Evolutionary conservation across 2,797 vertebrate species (phyloP), one percentile per base, ranked within the genome.

Genomic region (Eidolon dupreanum): DNA sequence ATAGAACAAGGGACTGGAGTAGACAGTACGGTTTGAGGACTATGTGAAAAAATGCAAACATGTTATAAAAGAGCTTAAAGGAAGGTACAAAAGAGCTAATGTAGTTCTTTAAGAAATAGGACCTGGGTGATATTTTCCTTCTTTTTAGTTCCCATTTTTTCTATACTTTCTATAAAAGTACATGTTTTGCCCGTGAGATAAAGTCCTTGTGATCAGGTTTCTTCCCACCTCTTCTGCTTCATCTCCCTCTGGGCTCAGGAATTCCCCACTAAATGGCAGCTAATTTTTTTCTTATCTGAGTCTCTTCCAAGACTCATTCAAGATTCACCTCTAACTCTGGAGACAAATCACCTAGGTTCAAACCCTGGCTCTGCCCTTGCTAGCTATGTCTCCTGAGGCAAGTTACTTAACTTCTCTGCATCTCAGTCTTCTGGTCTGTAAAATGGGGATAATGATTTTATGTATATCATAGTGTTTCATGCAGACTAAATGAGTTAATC

Each of bases 221-320:
- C 84, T 93, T 81, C 71, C 43, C 3, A 1, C 24, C 51, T 53
- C 49, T 59, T 51, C 17, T 49, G n/a, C 11, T 33, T 71, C 63
- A 22, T 36, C 46, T 46, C 73, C 79, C 53, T 68, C 31, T 22
- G n/a, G 46, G n/a, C 7, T 75, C 46, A 57, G 73, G 33, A 46
- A 74, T 79, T 55, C 20, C 87, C 65, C 51, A 19, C 53, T 28
- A 91, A 68, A 68, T 51, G 46, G 59, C 28, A 93, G 49, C 43
- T 57, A 51, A 36, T 46, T 88, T 53, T 66, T 73, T 63, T 83
- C 46, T 11, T 36, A 46, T 55, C 74, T 49, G 41, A 93, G 70
- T 65, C 53, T 82, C 49, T 73, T 77, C 87, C 82, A 81, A 93
- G 90, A n/a, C 43, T 90, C 43, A 46, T 38, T 88, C 16, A 89